Base-by-base conservation (phyloP, 2,797 vertebrate genomes). In the Gymnothorax reevesii region DNA sequence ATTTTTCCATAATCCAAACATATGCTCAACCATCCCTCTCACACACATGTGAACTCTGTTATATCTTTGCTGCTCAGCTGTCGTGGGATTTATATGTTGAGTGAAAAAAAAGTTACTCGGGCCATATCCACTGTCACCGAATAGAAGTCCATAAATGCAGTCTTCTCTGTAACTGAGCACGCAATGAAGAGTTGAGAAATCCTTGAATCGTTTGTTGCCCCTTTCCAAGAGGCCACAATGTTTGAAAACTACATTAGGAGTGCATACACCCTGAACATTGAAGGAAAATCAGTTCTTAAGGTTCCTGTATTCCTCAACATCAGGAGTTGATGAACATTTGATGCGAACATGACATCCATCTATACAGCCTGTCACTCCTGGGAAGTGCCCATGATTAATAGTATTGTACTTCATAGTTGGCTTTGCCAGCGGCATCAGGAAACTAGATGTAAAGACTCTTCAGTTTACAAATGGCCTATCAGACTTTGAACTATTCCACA, bases 1-100 rank as follows among this genome's bases (percentile, higher is more conserved):
- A 87, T 49, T 87, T 17, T 88, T 87, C 80, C 62, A 85, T 77
- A 88, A 7, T 15, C 60, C 84, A 86, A 86, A 87, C 82, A 87
- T 83, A 49, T 1, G 2, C 62, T 86, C 69, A 0, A 57, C 17
- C 42, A 62, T 5, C 60, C 60, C 60, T 62, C 13, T 42, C 33
- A 2, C 33, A 42, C 33, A 2, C 1, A 42, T 42, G 33, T 42
- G 33, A 42, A 42, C 33, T 42, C 33, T 42, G 33, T 42, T 42
- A 4, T 62, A 17, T 20, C 17, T 13, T 20, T 17, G 60, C 4
- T 62, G 17, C 60, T 62, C 60, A 42, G 33, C 33, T 42, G 33
- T 62, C 3, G 20, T 4, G 4, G 15, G 60, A 71, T 57, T 20
- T n/a, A 84, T 20, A 71, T 20, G 7, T 22, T 22, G 20, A n/a